Conservation (phyloP, 2,797 vertebrate genomes). For the Amblyopsis hoosieri region DNA sequence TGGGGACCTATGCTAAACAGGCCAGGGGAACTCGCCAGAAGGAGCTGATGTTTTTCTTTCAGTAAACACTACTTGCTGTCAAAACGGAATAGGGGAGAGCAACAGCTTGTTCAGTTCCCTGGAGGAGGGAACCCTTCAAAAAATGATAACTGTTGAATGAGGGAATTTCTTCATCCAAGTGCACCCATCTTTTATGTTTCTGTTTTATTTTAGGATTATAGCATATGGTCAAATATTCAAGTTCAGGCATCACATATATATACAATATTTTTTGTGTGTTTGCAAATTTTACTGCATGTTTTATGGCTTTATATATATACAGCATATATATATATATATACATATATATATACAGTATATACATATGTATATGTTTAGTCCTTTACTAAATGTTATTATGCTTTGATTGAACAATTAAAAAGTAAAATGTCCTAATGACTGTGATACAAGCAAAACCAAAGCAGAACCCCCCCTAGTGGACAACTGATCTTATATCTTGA, state of each 20-base stretch:
- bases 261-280: too few species aligned
- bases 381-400: too few species aligned
- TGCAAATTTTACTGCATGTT: too few species aligned
- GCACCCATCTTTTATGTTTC: background rate
- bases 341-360: too few species aligned
- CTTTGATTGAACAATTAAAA: too few species aligned
- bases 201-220: background rate
- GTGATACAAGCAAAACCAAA: too few species aligned
- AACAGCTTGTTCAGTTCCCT: constrained; percentile 76
- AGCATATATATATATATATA: too few species aligned
- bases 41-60: constrained; percentile 69
- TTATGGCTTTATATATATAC: too few species aligned
- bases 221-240: background rate
- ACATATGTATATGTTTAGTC: too few species aligned
- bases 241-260: too few species aligned
- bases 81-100: constrained; percentile 43
- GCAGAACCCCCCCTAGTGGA: too few species aligned
- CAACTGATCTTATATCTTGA: background rate
- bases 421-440: too few species aligned
- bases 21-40: constrained; percentile 73
- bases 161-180: background rate
- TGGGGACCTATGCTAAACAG: constrained; percentile 73
- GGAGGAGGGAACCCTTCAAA: constrained; percentile 23
- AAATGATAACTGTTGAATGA: constrained; percentile 9
- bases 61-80: constrained; percentile 56